phyloP scores from a whole-genome alignment of 2,888 invertebrate genomes.

The Andrena hattorfiana region DNA sequence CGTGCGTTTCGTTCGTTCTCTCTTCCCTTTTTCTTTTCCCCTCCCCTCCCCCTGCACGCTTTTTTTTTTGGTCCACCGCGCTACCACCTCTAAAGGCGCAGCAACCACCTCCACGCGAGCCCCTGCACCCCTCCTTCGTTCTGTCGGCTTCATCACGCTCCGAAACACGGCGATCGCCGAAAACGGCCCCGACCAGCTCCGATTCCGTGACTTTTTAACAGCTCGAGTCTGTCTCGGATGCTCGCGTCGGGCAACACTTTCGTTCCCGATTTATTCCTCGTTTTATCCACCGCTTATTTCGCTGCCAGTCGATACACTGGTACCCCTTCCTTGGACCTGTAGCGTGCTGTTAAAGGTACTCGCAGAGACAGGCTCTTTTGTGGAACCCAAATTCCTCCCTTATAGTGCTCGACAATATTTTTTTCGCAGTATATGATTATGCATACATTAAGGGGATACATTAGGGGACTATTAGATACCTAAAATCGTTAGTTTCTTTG shows the following conservation, averaged over 20 bases:
- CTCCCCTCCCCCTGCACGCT: neutral
- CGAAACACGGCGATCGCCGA: constrained; percentile 34
- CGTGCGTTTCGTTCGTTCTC: constrained; percentile 33
- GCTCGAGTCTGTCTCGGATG: neutral
- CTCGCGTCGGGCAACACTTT: neutral
- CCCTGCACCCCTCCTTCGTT: constrained; percentile 33
- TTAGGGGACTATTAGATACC: too few relatives aligned
- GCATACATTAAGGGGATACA: too few relatives aligned
- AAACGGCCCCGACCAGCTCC: constrained; percentile 23
- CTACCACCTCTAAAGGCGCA: constrained; percentile 48
- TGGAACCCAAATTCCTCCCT: too few relatives aligned
- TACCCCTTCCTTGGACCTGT: too few relatives aligned
- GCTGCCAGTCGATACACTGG: neutral
- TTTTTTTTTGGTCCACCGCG: neutral
- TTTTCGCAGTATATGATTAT: too few relatives aligned
- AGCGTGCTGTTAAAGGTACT: too few relatives aligned
- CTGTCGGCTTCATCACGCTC: constrained; percentile 3
- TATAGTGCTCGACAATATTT: too few relatives aligned
- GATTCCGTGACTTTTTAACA: constrained; percentile 34
- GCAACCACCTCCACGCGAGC: constrained; percentile 46
- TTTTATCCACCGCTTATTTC: constrained; percentile 1
- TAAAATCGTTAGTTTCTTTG: too few relatives aligned
- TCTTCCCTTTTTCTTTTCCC: constrained; percentile 19
- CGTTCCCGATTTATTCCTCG: neutral
- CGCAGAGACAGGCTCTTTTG: too few relatives aligned